Evolutionary conservation across 2,113 vertebrate species (phyloP).

Genomic region (Gobiocypris rarus): DNA sequence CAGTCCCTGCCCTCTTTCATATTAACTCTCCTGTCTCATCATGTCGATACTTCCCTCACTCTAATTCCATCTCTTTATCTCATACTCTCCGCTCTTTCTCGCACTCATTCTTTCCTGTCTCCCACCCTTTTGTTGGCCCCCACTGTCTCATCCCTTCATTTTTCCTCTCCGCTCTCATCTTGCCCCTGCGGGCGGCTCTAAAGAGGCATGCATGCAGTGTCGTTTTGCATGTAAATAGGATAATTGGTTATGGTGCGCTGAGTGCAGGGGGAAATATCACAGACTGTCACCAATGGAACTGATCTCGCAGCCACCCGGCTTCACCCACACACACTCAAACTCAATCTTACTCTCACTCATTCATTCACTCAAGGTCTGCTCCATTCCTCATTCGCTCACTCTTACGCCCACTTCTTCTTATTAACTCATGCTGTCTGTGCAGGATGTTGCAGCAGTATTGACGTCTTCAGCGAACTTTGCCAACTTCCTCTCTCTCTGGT

Average conservation of each 20-base stretch:
- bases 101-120: constrained; percentile 11
- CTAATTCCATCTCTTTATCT: constrained; percentile 35
- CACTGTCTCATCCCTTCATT: constrained; percentile 46
- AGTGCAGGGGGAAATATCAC: constrained; percentile 43
- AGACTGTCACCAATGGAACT: constrained; percentile 34
- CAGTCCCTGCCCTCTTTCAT: not conserved
- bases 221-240: constrained; percentile 70
- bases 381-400: constrained; percentile 20
- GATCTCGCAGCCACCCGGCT: constrained; percentile 32
- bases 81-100: constrained; percentile 16
- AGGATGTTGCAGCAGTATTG: constrained; percentile 20
- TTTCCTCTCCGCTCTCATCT: constrained; percentile 35
- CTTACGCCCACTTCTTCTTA: constrained; percentile 25
- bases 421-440: constrained; percentile 28
- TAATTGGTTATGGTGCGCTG: constrained; percentile 66
- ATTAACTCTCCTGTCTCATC: constrained; percentile 8
- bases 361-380: constrained; percentile 37
- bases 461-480: constrained; percentile 18
- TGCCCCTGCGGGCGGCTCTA: constrained; percentile 16
- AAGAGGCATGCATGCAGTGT: constrained; percentile 57
- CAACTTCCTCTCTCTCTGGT: not conserved
- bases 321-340: constrained; percentile 41
- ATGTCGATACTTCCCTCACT: constrained; percentile 1
- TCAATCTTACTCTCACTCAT: constrained; percentile 46
- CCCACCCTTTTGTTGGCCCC: constrained; percentile 31